These are phyloP conservation scores for Lanistes nyassanus DNA, from an alignment of 1,140 invertebrate species.

Conservation along the genomic window DNA sequence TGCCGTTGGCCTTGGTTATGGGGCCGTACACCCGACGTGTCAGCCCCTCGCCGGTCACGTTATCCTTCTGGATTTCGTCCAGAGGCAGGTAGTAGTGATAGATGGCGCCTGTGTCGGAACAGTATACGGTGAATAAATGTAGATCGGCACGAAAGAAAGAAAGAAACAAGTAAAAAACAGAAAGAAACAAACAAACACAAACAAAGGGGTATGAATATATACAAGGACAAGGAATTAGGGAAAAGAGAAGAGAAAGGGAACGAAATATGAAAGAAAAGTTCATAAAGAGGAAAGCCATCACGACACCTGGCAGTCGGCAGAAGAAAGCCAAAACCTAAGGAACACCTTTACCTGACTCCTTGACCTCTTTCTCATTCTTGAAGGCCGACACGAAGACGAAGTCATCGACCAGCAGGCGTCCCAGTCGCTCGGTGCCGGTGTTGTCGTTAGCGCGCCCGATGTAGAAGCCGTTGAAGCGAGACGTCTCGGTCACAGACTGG, in stretches of 20 bases:
- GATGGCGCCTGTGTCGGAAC: slow-evolving; percentile 42
- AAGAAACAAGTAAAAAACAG: slow-evolving; percentile 2
- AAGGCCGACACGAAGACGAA: slow-evolving; percentile 58
- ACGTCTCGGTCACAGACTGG: slow-evolving; percentile 10
- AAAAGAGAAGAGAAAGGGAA: not conserved
- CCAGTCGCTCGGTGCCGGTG: slow-evolving; percentile 32
- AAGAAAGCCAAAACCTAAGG: not conserved
- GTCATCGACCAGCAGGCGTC: slow-evolving; percentile 60
- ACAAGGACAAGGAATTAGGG: not conserved
- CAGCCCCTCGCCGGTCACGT: slow-evolving; percentile 40
- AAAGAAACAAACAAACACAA: slow-evolving; percentile 7
- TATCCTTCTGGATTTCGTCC: slow-evolving; percentile 42
- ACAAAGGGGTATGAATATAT: not conserved
- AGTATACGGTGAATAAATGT: too few species aligned
- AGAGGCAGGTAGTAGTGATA: slow-evolving; percentile 57
- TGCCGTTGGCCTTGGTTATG: not conserved
- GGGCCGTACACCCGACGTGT: slow-evolving; percentile 37
- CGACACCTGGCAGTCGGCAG: too few species aligned
- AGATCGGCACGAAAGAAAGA: slow-evolving; percentile 13
- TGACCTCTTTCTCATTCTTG: slow-evolving; percentile 46
- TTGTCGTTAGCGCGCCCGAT: slow-evolving; percentile 58
- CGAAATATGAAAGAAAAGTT: not conserved
- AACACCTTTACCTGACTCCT: slow-evolving; percentile 51
- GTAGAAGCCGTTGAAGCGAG: slow-evolving; percentile 48
- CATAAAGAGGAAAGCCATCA: too few species aligned